A percentile compares a stretch with the other conserved stretches of the same genome.
Conservation (phyloP, 2,113 vertebrate genomes). For the Apodemus sylvaticus region DNA sequence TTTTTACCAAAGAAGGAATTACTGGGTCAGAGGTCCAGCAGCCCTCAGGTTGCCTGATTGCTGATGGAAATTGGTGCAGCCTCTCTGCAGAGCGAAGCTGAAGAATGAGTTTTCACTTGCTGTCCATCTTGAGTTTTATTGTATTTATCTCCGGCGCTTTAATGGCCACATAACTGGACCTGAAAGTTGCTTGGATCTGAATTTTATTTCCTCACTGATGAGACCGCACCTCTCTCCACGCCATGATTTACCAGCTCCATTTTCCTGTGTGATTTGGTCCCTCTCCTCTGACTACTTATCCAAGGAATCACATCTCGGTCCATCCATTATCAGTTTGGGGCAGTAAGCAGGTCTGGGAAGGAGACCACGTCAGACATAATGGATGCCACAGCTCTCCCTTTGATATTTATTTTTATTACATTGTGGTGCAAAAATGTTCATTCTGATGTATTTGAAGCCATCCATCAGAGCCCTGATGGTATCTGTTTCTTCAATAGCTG, state of each 20-base stretch:
- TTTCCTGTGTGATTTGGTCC: constrained; percentile 49
- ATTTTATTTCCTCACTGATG: constrained; percentile 19
- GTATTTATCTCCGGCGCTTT: constrained; percentile 40
- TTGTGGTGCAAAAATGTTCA: constrained; percentile 40
- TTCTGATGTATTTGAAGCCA: constrained; percentile 59
- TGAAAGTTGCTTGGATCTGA: constrained; percentile 37
- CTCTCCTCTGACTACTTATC: constrained; percentile 59
- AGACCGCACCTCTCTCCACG: background rate
- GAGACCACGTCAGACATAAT: background rate
- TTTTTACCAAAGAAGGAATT: background rate
- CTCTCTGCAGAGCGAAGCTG: background rate
- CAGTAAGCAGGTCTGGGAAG: background rate
- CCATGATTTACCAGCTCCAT: constrained; percentile 54
- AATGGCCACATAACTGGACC: constrained; percentile 22
- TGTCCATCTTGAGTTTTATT: constrained; percentile 27
- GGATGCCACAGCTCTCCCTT: background rate
- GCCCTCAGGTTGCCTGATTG: background rate
- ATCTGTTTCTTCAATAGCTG: constrained; percentile 48
- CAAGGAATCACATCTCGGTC: background rate
- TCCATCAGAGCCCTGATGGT: constrained; percentile 61
- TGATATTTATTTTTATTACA: constrained; percentile 73
- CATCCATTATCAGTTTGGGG: constrained; percentile 31
- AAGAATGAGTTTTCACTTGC: background rate
- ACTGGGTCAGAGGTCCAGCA: background rate
- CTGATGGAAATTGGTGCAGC: constrained; percentile 6